Evolutionary conservation across 2,113 vertebrate genomes (phyloP).

Genomic region (Piaya cayana): DNA sequence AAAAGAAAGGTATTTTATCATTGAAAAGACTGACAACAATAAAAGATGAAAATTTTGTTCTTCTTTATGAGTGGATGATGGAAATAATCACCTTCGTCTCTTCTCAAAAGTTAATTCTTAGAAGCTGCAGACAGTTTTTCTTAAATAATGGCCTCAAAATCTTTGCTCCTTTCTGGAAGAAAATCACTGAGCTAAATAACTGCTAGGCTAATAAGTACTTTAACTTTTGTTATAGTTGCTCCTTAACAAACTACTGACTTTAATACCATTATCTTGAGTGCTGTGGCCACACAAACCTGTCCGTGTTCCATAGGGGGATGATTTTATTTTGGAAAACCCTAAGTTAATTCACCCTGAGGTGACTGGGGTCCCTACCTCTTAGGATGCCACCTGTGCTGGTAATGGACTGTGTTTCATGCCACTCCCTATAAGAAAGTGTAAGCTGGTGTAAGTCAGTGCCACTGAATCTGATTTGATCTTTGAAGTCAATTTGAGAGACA

Average conservation of each 20-base stretch:
- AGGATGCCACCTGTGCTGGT: neutral
- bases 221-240: neutral
- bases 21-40: neutral
- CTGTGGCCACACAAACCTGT: neutral
- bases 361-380: neutral
- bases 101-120: neutral
- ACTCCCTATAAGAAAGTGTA: neutral
- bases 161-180: conserved; percentile 6
- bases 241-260: neutral
- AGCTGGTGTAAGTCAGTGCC: neutral
- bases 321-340: neutral
- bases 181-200: neutral
- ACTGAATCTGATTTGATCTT: fast-evolving
- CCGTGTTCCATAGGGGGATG: neutral
- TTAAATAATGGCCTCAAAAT: conserved; percentile 33
- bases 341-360: neutral
- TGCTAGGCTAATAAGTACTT: neutral
- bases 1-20: neutral
- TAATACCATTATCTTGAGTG: neutral
- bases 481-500: fast-evolving
- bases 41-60: neutral
- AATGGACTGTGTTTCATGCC: neutral
- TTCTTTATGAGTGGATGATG: neutral
- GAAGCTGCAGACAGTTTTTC: neutral
- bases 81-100: neutral